Evolutionary conservation across 2,797 vertebrate species (phyloP), one percentile per base, ranked within the genome.

Genomic region (Myripristis murdjan): DNA sequence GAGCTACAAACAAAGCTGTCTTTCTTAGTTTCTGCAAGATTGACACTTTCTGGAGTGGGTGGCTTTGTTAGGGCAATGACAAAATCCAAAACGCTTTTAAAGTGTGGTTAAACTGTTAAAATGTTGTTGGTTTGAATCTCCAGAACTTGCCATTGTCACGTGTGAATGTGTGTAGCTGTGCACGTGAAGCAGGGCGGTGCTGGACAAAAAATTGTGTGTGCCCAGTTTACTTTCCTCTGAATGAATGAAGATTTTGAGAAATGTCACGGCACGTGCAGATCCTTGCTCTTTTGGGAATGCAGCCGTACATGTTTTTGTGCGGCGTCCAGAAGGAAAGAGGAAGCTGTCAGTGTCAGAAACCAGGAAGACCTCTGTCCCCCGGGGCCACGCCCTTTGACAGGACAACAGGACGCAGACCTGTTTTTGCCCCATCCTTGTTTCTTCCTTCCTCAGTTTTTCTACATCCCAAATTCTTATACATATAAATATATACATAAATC

Each of bases 251-350:
- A 11, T 4, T 43, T 12, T 3, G 20, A 39, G 7, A 35, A 46
- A 24, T 22, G 1, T 49, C 6, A 20, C 15, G 46, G 61, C 9
- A n/a, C 10, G 10, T 6, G 37, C 12, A 44, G 37, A 26, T 51
- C 12, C 44, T 54, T 73, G 20, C 31, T 18, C 0, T 58, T 53
- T 56, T 23, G 1, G 48, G 11, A 46, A 59, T 12, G 14, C 31
- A 18, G 28, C 6, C 1, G 2, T 24, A 15, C 18, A 18, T 22
- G n/a, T 59, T 77, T 39, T 46, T 64, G 46, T 31, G 12, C n/a
- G 16, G 28, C 57, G 49, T 6, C 47, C 9, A 18, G 54, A 72
- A 81, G 81, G 73, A 81, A 79, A 69, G 52, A 59, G 70, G 44
- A 80, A 28, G 20, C 54, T 26, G 23, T 37, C 26, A 20, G 22